Base-by-base conservation (phyloP, 2,113 vertebrate genomes). In the Zosterops hypoxanthus region DNA sequence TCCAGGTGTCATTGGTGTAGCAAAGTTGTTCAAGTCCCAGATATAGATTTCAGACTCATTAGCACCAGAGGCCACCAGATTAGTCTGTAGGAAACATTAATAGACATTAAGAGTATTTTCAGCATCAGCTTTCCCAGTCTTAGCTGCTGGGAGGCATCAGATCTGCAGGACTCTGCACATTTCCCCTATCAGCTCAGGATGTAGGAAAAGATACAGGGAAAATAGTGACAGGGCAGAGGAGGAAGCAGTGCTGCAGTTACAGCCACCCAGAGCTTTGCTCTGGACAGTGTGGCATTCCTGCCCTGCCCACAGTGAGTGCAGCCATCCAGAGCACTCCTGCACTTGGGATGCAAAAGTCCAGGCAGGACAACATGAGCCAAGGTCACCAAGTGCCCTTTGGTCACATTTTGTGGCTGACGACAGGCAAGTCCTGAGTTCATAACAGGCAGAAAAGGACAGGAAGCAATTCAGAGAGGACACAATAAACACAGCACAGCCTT, bases 1-100 rank as follows among this genome's bases (percentile, higher is more conserved):
- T 95, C 99, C 99, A 13, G 99, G 99, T 19, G 99, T 99, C 99
- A 99, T 99, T 21, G 99, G 99, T 19, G 98, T 98, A 60, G 98
- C 98, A 93, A 99, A 99, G 94, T 97, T 99, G 95, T 99, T 99
- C 95, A 99, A 98, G 97, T 99, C 99, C 99, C 99, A 99, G 97
- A 99, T 99, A 71, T 99, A 99, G 97, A 99, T 99, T 98, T 99
- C 99, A 55, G 99, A 99, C 91, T 99, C 99, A 75, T 99, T 99
- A 89, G 99, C 99, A 94, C 99, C 99, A 66, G 99, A 99, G 12
- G 98, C 99, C 46, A 99, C 97, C 81, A 99, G 98, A 96, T 99
- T 99, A 55, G 98, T 98, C 99, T 99, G 96, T 50, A 97, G 80
- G 83, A 97, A 90, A 85, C 64, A 82, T 39, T 50, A 86, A 75